phyloP scores from a whole-genome alignment of 2,888 invertebrate species.

The Tuberolachnus salignus region DNA sequence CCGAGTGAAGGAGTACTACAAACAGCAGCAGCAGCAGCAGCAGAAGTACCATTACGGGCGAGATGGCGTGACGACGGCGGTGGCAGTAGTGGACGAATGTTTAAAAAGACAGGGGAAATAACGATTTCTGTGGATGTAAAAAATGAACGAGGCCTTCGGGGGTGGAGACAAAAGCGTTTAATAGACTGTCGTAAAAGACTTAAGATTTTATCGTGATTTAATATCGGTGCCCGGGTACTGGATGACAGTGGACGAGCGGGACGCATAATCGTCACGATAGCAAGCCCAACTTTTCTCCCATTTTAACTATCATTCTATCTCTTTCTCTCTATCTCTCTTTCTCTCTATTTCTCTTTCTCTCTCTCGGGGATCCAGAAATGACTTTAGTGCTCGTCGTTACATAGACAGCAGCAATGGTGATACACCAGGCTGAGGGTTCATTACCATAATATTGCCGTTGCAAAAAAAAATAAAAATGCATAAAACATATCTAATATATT shows the following conservation, averaged over 20 bases:
- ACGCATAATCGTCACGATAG: slow-evolving; percentile 47
- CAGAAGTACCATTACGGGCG: background rate
- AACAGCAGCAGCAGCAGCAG: background rate
- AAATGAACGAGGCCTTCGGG: slow-evolving; percentile 30
- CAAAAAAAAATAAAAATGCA: slow-evolving; percentile 41
- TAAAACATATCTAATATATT: background rate
- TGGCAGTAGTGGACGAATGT: background rate
- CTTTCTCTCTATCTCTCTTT: background rate
- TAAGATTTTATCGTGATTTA: slow-evolving; percentile 55
- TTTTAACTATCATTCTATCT: too few species aligned
- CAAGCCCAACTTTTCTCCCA: slow-evolving; percentile 5
- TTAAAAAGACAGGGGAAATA: slow-evolving; percentile 15
- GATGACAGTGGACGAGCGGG: slow-evolving; percentile 13
- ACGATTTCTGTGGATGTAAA: slow-evolving; percentile 49
- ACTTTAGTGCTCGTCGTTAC: slow-evolving; percentile 38
- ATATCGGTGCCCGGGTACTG: slow-evolving; percentile 30
- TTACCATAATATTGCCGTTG: slow-evolving; percentile 50
- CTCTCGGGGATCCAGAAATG: slow-evolving; percentile 31
- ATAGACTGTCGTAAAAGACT: slow-evolving; percentile 54
- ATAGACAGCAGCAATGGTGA: background rate
- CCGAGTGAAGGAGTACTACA: background rate
- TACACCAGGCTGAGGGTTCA: slow-evolving; percentile 21
- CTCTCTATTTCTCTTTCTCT: background rate
- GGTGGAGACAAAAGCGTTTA: slow-evolving; percentile 47
- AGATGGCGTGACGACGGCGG: background rate